Evolutionary conservation across 2,797 vertebrate species (phyloP), one percentile per base, ranked within the genome.

Genomic region (Telmatherina bonti): DNA sequence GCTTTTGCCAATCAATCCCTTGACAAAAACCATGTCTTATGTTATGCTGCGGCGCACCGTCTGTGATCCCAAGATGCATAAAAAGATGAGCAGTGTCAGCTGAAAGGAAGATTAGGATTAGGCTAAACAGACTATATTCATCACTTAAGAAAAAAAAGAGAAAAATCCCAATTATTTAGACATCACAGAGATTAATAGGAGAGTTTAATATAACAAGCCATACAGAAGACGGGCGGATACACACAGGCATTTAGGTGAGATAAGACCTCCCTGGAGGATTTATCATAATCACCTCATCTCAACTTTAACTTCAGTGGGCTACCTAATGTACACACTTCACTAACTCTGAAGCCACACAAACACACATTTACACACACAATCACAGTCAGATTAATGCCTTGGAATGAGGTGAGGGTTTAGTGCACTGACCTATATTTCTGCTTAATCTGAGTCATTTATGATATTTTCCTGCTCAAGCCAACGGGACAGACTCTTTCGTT

Each of bases 361-460:
- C 60, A 26, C 56, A 49, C 54, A 64, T 52, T 33, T 59, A 60
- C 35, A 70, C 59, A 63, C 65, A 57, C 58, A 61, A 31, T 60
- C 59, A 67, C 78, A 64, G 13, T 26, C 72, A 87, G 86, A 90
- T 88, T 90, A 90, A 70, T 35, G 77, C 33, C 71, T 58, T 72
- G 43, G 68, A 90, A 79, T 81, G 85, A 89, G 85, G 85, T 88
- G 88, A 90, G 85, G 82, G 67, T 92, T 87, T 85, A 80, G 66
- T 16, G 69, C 71, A 66, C 69, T 93, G 92, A 93, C 92, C 91
- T 89, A 94, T 85, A 91, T 93, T 92, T 75, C 45, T 29, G 15
- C 85, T 88, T 89, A 91, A 94, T 91, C 89, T 83, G 75, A 89
- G 65, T 89, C 77, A 71, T 76, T 81, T 86, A 68, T 82, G 72